Base-by-base conservation (phyloP, 2,888 invertebrate species). In the Dorcus parallelipipedus region DNA sequence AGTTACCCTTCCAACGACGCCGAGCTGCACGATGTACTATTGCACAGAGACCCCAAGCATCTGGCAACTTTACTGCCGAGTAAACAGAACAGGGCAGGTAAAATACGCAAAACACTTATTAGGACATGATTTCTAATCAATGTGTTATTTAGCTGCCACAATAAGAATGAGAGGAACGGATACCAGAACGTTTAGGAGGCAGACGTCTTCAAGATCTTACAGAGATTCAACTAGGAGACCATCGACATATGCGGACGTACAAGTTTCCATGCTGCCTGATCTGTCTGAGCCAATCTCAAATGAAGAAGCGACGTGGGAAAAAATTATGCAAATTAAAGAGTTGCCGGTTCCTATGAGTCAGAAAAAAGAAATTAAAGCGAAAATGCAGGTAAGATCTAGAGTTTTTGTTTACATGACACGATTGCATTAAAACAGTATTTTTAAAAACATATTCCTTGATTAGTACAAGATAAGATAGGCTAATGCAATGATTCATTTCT, bases 261-360 rank as follows among this genome's bases (percentile, higher is more conserved):
- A 90, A 61, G 85, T 90, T 2, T 86, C 91, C 0, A 89, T 90
- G 87, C 73, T 93, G 65, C 92, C 92, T 0, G 92, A 93, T 76
- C 76, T 93, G n/a, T 91, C 91, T 77, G 89, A 90, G 73, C 90
- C 89, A 75, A 78, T 91, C 47, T 89, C 91, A 0, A 91, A 91
- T 67, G 93, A 93, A 73, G 89, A 90, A 72, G 83, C 88, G 1
- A 90, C 90, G 1, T 91, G 91, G 90, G 90, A 92, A 67, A 91
- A 92, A 76, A 90, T 93, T 49, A 90, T 90, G 87, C 87, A 89
- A 74, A 91, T 93, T 63, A 92, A 92, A 72, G 86, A 89, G 0
- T 87, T 91, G 87, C 92, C 93, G 0, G 85, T 93, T 5, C 86
- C 88, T 6, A 92, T 93, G 91, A 82, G 86, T 23, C 90, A 91